These are phyloP conservation scores for Acleris cristana DNA, from an alignment of 2,888 invertebrate species.

Conservation along the genomic window DNA sequence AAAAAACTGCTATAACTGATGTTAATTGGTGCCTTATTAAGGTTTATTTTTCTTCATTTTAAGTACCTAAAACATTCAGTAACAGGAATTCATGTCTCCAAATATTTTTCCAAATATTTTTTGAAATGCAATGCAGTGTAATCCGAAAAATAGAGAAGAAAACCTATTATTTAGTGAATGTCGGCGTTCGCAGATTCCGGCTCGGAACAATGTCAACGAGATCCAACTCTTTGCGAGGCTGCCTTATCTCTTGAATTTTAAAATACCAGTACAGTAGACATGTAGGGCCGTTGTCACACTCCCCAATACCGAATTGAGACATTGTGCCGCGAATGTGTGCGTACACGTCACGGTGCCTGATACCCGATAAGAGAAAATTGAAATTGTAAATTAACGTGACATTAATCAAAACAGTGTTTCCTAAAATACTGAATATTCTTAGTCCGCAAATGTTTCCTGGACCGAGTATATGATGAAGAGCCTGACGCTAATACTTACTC, in stretches of 20 bases:
- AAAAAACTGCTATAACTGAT: too few species aligned
- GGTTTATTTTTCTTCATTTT: too few species aligned
- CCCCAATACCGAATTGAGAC: not conserved
- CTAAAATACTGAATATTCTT: constrained; percentile 50
- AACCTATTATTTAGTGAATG: constrained; percentile 50
- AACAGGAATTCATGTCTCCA: too few species aligned
- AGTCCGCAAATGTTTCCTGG: constrained; percentile 48
- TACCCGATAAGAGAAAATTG: constrained; percentile 67
- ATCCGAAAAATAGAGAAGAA: constrained; percentile 50
- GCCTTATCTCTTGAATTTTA: constrained; percentile 36
- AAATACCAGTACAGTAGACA: constrained; percentile 33
- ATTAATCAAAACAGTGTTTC: constrained; percentile 47
- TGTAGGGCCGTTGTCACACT: not conserved
- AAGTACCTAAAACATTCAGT: too few species aligned
- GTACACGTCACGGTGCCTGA: not conserved
- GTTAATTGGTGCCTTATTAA: too few species aligned
- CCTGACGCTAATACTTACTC: constrained; percentile 46
- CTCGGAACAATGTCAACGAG: constrained; percentile 43
- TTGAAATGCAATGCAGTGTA: constrained; percentile 55
- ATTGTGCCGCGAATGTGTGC: constrained; percentile 33
- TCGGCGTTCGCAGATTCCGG: constrained; percentile 46
- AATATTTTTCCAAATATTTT: not conserved
- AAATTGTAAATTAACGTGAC: constrained; percentile 70
- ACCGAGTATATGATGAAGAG: constrained; percentile 54
- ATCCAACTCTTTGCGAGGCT: constrained; percentile 35